A percentile compares a stretch with the other conserved stretches of the same genome.
Conservation (phyloP, 2,888 invertebrate genomes). For the Linyphia triangularis region DNA sequence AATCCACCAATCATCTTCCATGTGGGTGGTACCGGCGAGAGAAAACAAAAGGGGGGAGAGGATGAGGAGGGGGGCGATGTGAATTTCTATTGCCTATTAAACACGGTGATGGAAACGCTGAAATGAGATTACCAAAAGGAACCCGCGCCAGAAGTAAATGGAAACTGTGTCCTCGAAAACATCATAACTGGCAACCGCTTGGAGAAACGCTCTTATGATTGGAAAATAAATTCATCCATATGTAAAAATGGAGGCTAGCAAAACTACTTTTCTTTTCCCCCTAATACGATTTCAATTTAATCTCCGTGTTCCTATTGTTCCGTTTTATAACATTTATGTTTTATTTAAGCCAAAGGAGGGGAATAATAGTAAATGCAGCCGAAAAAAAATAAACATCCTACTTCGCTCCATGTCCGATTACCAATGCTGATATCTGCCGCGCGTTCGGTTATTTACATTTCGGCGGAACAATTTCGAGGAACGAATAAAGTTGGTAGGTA, state of each 20-base stretch:
- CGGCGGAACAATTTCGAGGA: slow-evolving; percentile 60
- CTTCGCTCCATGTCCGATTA: slow-evolving; percentile 58
- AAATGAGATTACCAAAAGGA: slow-evolving; percentile 71
- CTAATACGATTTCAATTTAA: slow-evolving; percentile 76
- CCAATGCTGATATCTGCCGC: slow-evolving; percentile 72
- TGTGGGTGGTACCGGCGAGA: slow-evolving; percentile 52
- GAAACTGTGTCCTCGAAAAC: slow-evolving; percentile 71
- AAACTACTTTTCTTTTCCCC: slow-evolving; percentile 73
- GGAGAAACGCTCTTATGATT: slow-evolving; percentile 72
- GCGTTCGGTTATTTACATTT: slow-evolving; percentile 74
- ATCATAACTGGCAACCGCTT: slow-evolving; percentile 73
- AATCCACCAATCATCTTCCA: slow-evolving; percentile 68
- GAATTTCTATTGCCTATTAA: slow-evolving; percentile 75
- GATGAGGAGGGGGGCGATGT: slow-evolving; percentile 29
- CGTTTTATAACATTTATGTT: slow-evolving; percentile 75
- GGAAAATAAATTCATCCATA: slow-evolving; percentile 76
- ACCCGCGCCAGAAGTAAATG: slow-evolving; percentile 64
- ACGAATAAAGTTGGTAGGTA: slow-evolving; percentile 72
- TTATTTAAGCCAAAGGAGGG: slow-evolving; percentile 66
- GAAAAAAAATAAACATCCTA: slow-evolving; percentile 41
- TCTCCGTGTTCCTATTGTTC: slow-evolving; percentile 72
- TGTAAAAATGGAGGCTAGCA: slow-evolving; percentile 73
- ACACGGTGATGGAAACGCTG: slow-evolving; percentile 73
- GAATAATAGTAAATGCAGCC: slow-evolving; percentile 44
- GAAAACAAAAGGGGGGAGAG: slow-evolving; percentile 45